These are phyloP conservation scores for Paelopatides confundens DNA, from an alignment of 53 echinoderm and acorn worm genomes.

Conservation along the genomic window DNA sequence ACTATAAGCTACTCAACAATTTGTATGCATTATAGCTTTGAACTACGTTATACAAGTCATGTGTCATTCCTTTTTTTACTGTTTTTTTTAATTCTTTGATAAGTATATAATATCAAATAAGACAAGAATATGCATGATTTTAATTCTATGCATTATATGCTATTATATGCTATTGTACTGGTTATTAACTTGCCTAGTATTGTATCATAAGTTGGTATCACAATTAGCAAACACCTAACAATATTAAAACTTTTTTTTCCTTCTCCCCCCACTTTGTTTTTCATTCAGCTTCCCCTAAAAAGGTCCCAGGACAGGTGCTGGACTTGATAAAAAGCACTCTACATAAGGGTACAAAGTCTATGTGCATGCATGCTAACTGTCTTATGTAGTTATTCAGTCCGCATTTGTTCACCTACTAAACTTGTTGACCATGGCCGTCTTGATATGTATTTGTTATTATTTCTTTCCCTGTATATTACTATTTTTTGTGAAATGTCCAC, in stretches of 20 bases:
- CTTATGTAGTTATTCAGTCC: not conserved
- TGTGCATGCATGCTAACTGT: not conserved
- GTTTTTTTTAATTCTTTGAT: too few relatives aligned
- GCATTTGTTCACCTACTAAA: not conserved
- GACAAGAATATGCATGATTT: too few relatives aligned
- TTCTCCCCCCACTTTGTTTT: not conserved
- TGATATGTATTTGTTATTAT: not conserved
- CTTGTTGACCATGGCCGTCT: not conserved
- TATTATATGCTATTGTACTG: too few relatives aligned
- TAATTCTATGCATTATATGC: too few relatives aligned
- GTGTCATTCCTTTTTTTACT: too few relatives aligned
- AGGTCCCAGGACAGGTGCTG: slow-evolving; percentile 40
- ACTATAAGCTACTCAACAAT: too few relatives aligned
- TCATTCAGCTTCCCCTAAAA: slow-evolving; percentile 26
- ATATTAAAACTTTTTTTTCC: not conserved
- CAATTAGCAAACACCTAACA: too few relatives aligned
- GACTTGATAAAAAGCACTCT: slow-evolving; percentile 24
- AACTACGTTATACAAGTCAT: too few relatives aligned
- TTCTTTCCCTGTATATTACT: not conserved
- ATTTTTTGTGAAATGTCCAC: not conserved
- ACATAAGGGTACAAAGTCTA: not conserved
- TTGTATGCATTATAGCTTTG: too few relatives aligned
- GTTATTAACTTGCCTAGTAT: too few relatives aligned
- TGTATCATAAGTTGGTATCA: too few relatives aligned
- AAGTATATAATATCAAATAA: too few relatives aligned